Evolutionary conservation across 2,797 vertebrate species (phyloP), one percentile per base, ranked within the genome.

Genomic region (Bradypodion ventrale): DNA sequence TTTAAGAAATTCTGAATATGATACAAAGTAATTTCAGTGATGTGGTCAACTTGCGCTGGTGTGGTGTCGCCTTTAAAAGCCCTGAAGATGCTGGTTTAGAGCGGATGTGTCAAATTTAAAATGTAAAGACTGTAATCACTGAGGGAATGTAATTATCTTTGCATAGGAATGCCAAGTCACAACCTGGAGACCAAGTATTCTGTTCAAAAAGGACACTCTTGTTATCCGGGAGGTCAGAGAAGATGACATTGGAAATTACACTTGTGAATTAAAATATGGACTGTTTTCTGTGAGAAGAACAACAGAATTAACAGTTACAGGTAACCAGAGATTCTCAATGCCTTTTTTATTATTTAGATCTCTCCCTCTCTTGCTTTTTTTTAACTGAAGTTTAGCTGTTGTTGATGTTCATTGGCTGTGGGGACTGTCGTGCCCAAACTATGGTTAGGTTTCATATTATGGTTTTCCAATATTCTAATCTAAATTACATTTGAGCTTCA

Each of bases 221-320:
- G 96, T 98, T 25, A 97, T 99, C 95, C 96, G 96, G 93, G 98
- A 99, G 89, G 98, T 99, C 88, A 98, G 95, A 92, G 98, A 99
- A 95, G 98, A 99, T 87, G 98, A 99, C 94, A 98, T 98, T 95
- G 98, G 98, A 93, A 99, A 99, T 97, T 99, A 99, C 86, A 99
- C 98, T 63, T 99, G 98, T 85, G 98, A 99, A 94, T 94, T 99
- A 93, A 97, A 98, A 92, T 98, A 98, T 52, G 97, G 97, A 83
- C 96, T 96, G 89, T 99, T 99, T 90, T 92, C 98, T 85, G 97
- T 99, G 75, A 97, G 98, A 93, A 97, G 98, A 94, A 99, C 98
- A 0, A 98, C 98, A 2, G 97, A 98, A 91, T 96, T 99, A 94
- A 97, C 97, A 42, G 98, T 99, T 80, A 99, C 98, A 91, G 98